These are phyloP conservation scores for Eumaeus atala DNA, from an alignment of 1,140 invertebrate species.

Conservation along the genomic window DNA sequence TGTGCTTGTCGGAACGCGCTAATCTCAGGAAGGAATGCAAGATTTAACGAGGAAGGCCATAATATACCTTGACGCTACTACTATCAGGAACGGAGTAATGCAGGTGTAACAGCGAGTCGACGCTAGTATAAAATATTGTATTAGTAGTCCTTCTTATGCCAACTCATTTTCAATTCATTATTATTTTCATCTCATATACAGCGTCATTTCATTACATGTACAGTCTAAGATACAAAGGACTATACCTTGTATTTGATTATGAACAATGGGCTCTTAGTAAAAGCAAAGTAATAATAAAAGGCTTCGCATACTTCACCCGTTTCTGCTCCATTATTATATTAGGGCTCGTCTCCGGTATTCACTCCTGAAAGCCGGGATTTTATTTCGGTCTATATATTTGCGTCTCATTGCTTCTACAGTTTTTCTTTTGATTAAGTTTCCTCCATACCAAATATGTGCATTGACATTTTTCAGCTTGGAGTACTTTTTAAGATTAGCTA, in stretches of 20 bases:
- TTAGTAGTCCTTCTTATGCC: too few relatives aligned
- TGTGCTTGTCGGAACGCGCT: too few relatives aligned
- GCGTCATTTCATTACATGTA: background rate
- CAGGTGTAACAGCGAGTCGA: too few relatives aligned
- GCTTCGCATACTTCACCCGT: constrained; percentile 6
- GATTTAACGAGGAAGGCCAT: too few relatives aligned
- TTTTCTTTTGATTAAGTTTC: background rate
- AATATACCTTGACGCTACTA: too few relatives aligned
- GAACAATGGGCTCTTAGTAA: constrained; percentile 8
- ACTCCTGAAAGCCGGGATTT: constrained; percentile 9
- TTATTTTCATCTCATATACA: background rate
- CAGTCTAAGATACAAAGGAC: constrained; percentile 6
- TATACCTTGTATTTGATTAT: constrained; percentile 10
- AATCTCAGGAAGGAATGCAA: too few relatives aligned
- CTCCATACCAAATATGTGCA: too few relatives aligned
- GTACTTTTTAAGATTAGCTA: too few relatives aligned
- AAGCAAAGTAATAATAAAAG: constrained; percentile 9
- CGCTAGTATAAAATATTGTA: too few relatives aligned
- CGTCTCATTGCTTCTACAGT: constrained; percentile 2
- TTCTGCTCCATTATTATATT: constrained; percentile 8
- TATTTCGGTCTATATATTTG: constrained; percentile 9
- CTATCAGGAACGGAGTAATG: too few relatives aligned
- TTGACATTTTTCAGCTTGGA: too few relatives aligned
- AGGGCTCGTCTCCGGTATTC: constrained; percentile 6
- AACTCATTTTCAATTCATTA: too few relatives aligned